Base-by-base conservation (phyloP, 1,140 invertebrate species). In the Zaprionus ghesquierei region DNA sequence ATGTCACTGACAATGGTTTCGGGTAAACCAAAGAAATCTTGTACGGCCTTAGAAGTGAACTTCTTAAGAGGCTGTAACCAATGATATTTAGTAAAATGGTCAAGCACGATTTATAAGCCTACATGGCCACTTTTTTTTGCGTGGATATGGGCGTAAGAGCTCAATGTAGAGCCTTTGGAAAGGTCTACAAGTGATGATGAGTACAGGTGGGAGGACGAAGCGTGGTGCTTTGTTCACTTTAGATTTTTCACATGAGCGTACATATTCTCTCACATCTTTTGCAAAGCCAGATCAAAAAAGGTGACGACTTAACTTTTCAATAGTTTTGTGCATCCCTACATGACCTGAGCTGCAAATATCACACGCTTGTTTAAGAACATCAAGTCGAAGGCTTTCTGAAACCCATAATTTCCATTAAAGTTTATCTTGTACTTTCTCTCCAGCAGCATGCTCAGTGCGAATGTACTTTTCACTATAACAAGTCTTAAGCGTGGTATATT, bases 351-450 rank as follows among this genome's bases (percentile, higher is more conserved):
- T 33, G 0, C 15, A 10, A 15, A 6, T 29, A 5, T 55, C 53
- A 27, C 35, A 29, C 2, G 18, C 15, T 33, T 55, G 15, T 49
- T 22, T 46, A 18, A 46, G 18, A 6, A 31, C 18, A 20, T 33
- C 5, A 18, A 10, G 6, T 22, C 29, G 3, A 33, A 15, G 10
- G 20, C 22, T 9, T 58, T 56, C 49, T 9, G 53, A 27, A 18
- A 66, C 18, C 53, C 53, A 66, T 15, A 65, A 25, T 41, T 64
- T 64, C 22, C 46, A 62, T 33, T 29, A 62, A 15, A 50, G 6
- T 5, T 62, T 18, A 27, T 53, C 49, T 27, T 49, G 44, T 53
- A 63, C 12, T 13, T 23, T 13, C 18, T 51, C 60, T 8, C 23
- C 44, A 20, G 22, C 22, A 27, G 38, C 35, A 59, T 59, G 41